Conservation (phyloP, 1,140 invertebrate genomes). For the honey bee (Apis mellifera) region Amel_HAv3.1 CM009942.2:4805501-4806000, state of each 20-base stretch:
- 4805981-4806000: slow-evolving; percentile 73
- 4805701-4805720: slow-evolving; percentile 81
- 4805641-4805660: slow-evolving; percentile 64
- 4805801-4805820: slow-evolving; percentile 78
- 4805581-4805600: slow-evolving; percentile 60
- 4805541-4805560: slow-evolving; percentile 58
- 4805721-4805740: slow-evolving; percentile 82
- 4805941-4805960: slow-evolving; percentile 72
- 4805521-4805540: too few species aligned
- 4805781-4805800: slow-evolving; percentile 79
- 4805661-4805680: slow-evolving; percentile 76
- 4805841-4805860: slow-evolving; percentile 68
- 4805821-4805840: slow-evolving; percentile 73
- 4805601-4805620: slow-evolving; percentile 44
- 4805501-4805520: background rate
- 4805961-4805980: slow-evolving; percentile 77
- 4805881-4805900: slow-evolving; percentile 77
- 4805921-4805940: slow-evolving; percentile 70
- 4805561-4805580: slow-evolving; percentile 69
- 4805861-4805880: slow-evolving; percentile 76
- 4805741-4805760: slow-evolving; percentile 77
- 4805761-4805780: slow-evolving; percentile 79
- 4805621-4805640: slow-evolving; percentile 40
- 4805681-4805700: slow-evolving; percentile 77
- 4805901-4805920: slow-evolving; percentile 61